phyloP scores from a whole-genome alignment of 2,797 vertebrate genomes.

The Kryptolebias ocellatus region DNA sequence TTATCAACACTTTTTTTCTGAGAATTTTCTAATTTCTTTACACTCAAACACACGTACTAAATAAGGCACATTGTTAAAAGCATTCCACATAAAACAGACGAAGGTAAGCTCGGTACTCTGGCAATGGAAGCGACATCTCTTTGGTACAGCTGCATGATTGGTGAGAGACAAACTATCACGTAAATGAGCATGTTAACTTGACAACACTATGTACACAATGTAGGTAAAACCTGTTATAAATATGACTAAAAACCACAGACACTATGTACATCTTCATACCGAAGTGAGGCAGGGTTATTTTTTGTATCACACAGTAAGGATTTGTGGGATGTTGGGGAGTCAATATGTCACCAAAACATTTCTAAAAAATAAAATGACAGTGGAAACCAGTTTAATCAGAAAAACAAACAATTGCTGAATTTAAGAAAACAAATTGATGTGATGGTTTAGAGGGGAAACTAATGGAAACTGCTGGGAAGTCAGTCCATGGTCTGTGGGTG shows the following conservation, averaged over 20 bases:
- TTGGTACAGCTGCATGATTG: constrained; percentile 79
- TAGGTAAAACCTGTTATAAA: constrained; percentile 85
- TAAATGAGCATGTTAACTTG: constrained; percentile 72
- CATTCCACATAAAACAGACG: constrained; percentile 28
- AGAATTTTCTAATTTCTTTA: constrained; percentile 56
- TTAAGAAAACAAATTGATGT: constrained; percentile 16
- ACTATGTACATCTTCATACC: constrained; percentile 80
- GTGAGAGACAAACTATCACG: constrained; percentile 67
- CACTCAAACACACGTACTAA: constrained; percentile 50
- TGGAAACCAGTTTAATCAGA: not conserved
- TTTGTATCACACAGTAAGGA: constrained; percentile 44
- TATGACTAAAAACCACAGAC: constrained; percentile 85
- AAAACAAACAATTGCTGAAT: constrained; percentile 5
- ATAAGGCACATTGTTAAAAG: constrained; percentile 65
- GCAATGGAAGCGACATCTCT: constrained; percentile 70
- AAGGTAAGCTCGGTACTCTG: constrained; percentile 50
- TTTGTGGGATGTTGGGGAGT: constrained; percentile 40
- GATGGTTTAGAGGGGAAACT: constrained; percentile 33
- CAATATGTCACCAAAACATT: constrained; percentile 48
- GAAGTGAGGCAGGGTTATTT: constrained; percentile 53
- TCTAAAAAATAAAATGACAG: not conserved
- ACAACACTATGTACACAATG: constrained; percentile 85
- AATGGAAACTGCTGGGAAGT: constrained; percentile 51
- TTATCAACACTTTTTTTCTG: constrained; percentile 47
- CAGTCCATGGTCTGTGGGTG: constrained; percentile 77